Conservation (phyloP, 2,888 invertebrate genomes). For the Eubasilissa splendida region DNA sequence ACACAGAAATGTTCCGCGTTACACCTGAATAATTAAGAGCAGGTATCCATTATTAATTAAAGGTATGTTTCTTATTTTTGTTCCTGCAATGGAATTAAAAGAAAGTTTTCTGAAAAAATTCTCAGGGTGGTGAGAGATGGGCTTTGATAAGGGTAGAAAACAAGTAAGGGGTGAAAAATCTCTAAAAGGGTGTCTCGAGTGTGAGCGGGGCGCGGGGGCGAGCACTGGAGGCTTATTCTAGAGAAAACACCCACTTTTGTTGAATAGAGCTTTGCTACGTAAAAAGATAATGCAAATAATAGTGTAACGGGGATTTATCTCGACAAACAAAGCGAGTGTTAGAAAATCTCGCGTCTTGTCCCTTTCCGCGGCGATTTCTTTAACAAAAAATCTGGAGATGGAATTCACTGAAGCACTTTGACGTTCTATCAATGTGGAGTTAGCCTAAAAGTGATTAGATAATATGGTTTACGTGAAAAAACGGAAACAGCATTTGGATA, state of each 20-base stretch:
- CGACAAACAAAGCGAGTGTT: background rate
- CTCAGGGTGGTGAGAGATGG: background rate
- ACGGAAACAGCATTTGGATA: too few species aligned
- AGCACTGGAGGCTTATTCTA: slow-evolving; percentile 18
- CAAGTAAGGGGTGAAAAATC: slow-evolving; percentile 12
- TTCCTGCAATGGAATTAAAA: background rate
- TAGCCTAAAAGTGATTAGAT: too few species aligned
- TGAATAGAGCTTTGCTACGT: background rate
- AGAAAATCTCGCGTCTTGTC: too few species aligned
- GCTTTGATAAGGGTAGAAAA: slow-evolving; percentile 18
- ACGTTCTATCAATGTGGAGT: too few species aligned
- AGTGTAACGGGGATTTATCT: slow-evolving; percentile 7
- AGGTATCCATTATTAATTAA: background rate
- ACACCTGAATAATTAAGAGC: too few species aligned
- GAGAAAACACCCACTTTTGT: slow-evolving; percentile 1
- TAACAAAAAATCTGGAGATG: too few species aligned
- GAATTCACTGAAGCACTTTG: too few species aligned
- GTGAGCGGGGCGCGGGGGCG: background rate
- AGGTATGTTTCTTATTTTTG: background rate
- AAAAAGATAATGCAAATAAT: slow-evolving; percentile 15
- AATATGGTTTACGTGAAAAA: too few species aligned
- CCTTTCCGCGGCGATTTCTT: too few species aligned
- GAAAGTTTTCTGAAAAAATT: background rate
- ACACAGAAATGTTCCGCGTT: too few species aligned
- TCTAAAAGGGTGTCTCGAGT: background rate